These are phyloP conservation scores for Drosophila diplacantha DNA, from an alignment of 2,888 invertebrate genomes.

Conservation along the genomic window DNA sequence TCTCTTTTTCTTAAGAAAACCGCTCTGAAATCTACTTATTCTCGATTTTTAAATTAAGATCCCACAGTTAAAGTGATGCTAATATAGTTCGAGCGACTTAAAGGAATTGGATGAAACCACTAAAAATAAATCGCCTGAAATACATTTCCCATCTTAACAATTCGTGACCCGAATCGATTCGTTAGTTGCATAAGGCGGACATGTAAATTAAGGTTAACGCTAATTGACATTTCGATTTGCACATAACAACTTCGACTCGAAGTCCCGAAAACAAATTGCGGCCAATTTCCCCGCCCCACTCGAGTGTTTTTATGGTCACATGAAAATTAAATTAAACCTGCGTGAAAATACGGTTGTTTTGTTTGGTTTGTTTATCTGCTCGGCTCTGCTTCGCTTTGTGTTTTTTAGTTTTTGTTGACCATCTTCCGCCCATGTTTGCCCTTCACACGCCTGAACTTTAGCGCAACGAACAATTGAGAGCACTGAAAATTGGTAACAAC, in stretches of 20 bases:
- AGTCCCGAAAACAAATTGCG: constrained; percentile 34
- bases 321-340: constrained; percentile 61
- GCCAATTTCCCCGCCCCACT: constrained; percentile 25
- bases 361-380: constrained; percentile 25
- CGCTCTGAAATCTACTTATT: no score
- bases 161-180: constrained; percentile 32
- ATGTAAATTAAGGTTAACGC: constrained; percentile 41
- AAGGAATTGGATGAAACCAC: neutral
- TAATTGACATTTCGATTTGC: constrained; percentile 46
- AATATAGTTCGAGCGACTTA: neutral
- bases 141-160: constrained; percentile 17
- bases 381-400: constrained; percentile 10
- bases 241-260: constrained; percentile 29
- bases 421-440: constrained; percentile 47
- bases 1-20: no score
- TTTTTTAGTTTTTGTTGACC: constrained; percentile 53
- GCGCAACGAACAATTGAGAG: constrained; percentile 27
- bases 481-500: constrained; percentile 54
- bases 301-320: constrained; percentile 37
- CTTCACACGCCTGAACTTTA: constrained; percentile 66
- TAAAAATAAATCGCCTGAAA: neutral
- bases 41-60: neutral
- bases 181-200: constrained; percentile 23
- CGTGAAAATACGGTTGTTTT: constrained; percentile 60
- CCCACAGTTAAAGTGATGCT: neutral